Percentiles rank a stretch among this genome's conserved stretches.
Evolutionary conservation across 1,140 invertebrate genomes (phyloP).

Genomic region (Drosophila eugracilis): DNA sequence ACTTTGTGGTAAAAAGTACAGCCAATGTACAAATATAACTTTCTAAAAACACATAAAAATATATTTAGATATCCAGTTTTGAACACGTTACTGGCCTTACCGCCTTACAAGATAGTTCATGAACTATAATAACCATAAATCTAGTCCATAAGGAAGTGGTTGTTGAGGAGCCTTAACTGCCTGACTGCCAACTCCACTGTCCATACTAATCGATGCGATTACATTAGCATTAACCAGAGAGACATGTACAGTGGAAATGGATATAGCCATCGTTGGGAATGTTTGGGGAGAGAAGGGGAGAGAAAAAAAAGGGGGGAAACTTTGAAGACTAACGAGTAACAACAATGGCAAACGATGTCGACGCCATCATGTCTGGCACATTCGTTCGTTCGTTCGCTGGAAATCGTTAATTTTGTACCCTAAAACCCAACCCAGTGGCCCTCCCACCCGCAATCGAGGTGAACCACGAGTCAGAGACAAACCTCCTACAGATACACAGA

Average conservation of each 20-base stretch:
- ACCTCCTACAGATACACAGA: constrained; percentile 23
- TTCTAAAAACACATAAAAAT: no score
- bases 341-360: constrained; percentile 39
- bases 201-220: constrained; percentile 69
- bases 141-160: constrained; percentile 28
- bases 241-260: constrained; percentile 25
- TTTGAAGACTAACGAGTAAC: constrained; percentile 19
- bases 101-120: constrained; percentile 29
- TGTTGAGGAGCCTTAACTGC: constrained; percentile 13
- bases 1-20: no score
- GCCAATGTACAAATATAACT: no score
- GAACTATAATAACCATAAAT: constrained; percentile 55
- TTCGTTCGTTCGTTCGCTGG: constrained; percentile 27
- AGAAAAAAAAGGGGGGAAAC: no score
- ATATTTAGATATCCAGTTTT: no score
- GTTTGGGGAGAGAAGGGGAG: background rate
- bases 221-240: constrained; percentile 52
- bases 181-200: constrained; percentile 2
- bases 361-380: constrained; percentile 52
- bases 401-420: constrained; percentile 47
- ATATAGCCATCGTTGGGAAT: constrained; percentile 8
- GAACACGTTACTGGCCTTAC: background rate
- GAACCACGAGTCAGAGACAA: constrained; percentile 22
- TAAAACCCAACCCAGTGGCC: background rate
- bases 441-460: constrained; percentile 10